Evolutionary conservation across 1,140 invertebrate species (phyloP).

Genomic region (Lepidurus arcticus): DNA sequence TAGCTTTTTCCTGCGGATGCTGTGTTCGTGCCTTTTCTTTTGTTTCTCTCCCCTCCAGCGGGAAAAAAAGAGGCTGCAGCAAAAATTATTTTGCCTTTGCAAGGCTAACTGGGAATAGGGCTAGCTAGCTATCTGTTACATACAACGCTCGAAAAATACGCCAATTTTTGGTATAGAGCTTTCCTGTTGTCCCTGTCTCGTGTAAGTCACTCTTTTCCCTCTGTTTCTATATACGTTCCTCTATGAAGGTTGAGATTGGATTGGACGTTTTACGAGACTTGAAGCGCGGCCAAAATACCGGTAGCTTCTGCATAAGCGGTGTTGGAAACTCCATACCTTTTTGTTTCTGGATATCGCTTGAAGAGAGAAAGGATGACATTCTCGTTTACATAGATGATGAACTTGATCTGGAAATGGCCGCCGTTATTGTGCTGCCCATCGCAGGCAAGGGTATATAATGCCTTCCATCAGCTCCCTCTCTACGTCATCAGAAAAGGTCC

Average conservation of each 20-base stretch:
- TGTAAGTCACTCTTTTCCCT: neutral
- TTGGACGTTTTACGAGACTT: neutral
- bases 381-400: constrained; percentile 19
- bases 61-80: neutral
- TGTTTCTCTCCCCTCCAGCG: neutral
- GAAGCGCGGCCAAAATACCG: neutral
- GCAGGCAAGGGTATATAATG: neutral
- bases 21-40: neutral
- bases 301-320: neutral
- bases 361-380: neutral
- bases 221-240: neutral
- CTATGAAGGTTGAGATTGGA: neutral
- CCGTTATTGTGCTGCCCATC: neutral
- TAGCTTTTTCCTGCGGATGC: neutral
- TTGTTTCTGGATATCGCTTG: neutral
- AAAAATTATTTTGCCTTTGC: neutral
- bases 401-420: constrained; percentile 4
- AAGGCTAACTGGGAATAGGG: neutral
- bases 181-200: neutral
- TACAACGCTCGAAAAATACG: neutral
- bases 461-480: neutral
- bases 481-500: neutral
- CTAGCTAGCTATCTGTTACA: neutral
- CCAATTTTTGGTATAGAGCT: neutral
- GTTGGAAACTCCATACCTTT: neutral